phyloP scores from a whole-genome alignment of 2,113 vertebrate species.

The Sula dactylatra region DNA sequence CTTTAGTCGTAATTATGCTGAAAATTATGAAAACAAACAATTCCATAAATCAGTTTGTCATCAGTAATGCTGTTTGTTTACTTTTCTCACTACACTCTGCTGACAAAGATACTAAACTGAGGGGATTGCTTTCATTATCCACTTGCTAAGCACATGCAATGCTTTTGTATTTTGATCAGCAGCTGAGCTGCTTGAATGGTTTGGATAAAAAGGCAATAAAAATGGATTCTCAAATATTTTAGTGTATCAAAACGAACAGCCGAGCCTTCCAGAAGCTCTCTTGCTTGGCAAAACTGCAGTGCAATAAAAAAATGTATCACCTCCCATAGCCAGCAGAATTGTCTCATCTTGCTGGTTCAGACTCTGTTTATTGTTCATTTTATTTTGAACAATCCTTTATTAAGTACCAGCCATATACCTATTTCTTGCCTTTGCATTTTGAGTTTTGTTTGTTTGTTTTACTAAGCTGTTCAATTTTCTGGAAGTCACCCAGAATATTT shows the following conservation, averaged over 20 bases:
- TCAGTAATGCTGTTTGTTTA: constrained; percentile 16
- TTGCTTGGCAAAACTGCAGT: neutral
- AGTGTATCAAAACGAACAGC: neutral
- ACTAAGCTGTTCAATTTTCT: constrained; percentile 17
- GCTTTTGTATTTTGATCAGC: constrained; percentile 33
- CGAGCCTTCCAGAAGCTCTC: neutral
- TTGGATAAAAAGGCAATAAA: neutral
- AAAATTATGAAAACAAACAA: neutral
- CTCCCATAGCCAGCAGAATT: neutral
- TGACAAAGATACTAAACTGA: constrained; percentile 1
- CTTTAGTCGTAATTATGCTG: neutral
- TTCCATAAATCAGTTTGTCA: constrained; percentile 8
- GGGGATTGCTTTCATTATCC: neutral
- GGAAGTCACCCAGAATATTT: constrained; percentile 10
- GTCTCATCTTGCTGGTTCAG: neutral
- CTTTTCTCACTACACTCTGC: neutral
- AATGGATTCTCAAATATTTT: constrained; percentile 32
- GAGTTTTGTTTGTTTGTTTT: constrained; percentile 48
- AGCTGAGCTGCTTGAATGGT: constrained; percentile 8
- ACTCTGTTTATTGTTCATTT: neutral
- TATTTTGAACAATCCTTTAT: neutral
- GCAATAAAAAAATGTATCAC: neutral
- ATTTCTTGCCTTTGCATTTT: neutral
- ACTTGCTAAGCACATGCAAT: neutral
- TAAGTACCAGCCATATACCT: neutral